Base-by-base conservation (phyloP, 2,797 vertebrate genomes). In the Megaceryle alcyon region DNA sequence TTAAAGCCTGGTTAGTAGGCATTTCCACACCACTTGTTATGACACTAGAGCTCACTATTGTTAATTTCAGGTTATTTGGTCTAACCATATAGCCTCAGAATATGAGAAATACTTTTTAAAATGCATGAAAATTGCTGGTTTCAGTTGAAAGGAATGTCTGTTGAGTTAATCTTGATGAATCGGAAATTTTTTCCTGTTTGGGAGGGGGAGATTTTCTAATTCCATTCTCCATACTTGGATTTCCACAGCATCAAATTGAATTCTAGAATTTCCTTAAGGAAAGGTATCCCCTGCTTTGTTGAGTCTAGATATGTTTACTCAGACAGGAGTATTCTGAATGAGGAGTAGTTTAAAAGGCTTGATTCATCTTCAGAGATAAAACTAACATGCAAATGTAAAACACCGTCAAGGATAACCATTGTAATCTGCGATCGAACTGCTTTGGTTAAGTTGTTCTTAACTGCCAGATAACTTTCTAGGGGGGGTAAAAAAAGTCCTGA, bases 281-380 rank as follows among this genome's bases (percentile, higher is more conserved):
- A 51, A 86, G 31, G 15, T 68, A 29, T 64, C 28, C 28, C 6
- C 16, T 68, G 86, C 46, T 73, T 59, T 88, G 9, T 64, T 3
- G 1, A 60, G 46, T 59, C 57, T 73, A 46, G 51, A 26, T 54
- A 18, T 21, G 28, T 76, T 78, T 82, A 26, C 59, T 90, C 44
- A 73, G 33, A 49, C 12, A 65, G 43, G 23, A 92, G 15, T 82
- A 41, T 82, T 90, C 81, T 66, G 60, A 73, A 44, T 90, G 25
- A 73, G n/a, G 19, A 86, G 5, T 46, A 60, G 21, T 92, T 92
- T 46, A 66, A 92, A 95, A 88, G 66, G n/a, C 33, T 81, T 82
- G 70, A 17, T 92, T 86, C n/a, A 70, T 80, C 81, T 70, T 92
- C 56, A 68, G 48, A 93, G 71, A 73, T 77, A 80, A 92, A 88